These are phyloP conservation scores for Hippocampus comes DNA, from an alignment of 2,113 vertebrate genomes.

Conservation along the genomic window DNA sequence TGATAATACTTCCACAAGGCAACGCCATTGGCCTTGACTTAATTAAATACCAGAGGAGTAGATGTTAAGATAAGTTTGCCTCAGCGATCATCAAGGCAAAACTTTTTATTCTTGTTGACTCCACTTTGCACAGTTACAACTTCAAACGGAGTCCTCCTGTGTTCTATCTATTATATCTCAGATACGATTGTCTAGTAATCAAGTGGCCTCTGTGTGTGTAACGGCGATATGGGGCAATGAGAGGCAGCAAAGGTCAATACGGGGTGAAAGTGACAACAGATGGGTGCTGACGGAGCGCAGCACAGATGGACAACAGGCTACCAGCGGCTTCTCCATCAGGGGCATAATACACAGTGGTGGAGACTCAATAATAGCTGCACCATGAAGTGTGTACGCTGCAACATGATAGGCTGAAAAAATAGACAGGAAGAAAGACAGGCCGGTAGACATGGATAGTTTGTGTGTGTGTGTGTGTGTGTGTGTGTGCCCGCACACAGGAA, in stretches of 20 bases:
- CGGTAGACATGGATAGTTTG: not conserved
- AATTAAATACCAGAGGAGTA: constrained; percentile 4
- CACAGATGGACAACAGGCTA: constrained; percentile 36
- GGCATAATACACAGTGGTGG: constrained; percentile 12
- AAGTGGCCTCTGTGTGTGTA: constrained; percentile 43
- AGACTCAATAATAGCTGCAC: not conserved
- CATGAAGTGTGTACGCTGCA: constrained; percentile 1
- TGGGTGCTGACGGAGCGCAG: constrained; percentile 41
- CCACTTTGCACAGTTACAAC: not conserved
- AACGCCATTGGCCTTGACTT: constrained; percentile 37
- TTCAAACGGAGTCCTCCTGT: not conserved
- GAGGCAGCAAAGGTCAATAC: constrained; percentile 42
- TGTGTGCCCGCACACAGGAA: no score
- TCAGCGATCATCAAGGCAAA: not conserved
- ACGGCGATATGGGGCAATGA: constrained; percentile 44
- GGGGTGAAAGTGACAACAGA: constrained; percentile 55
- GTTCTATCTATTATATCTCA: constrained; percentile 13
- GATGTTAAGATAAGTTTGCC: constrained; percentile 8
- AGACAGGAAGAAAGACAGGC: not conserved
- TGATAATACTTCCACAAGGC: constrained; percentile 53
- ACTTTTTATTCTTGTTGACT: not conserved
- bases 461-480: not conserved
- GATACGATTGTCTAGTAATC: constrained; percentile 31
- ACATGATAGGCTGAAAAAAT: not conserved
- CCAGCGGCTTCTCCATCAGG: constrained; percentile 7